phyloP scores from a whole-genome alignment of 2,113 vertebrate species.

The Laticauda colubrina region DNA sequence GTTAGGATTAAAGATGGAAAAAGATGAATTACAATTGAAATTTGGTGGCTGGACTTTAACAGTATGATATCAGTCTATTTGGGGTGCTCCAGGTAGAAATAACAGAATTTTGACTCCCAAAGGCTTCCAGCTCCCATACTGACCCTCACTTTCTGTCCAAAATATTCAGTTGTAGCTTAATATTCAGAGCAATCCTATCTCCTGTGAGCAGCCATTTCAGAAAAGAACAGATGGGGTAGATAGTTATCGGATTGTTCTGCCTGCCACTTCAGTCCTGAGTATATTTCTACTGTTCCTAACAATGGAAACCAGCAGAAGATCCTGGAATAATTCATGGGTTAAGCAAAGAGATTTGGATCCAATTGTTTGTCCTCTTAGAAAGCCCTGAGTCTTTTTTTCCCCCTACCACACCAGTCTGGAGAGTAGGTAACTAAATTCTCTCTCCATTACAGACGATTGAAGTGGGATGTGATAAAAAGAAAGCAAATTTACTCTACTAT shows the following conservation, averaged over 20 bases:
- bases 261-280: background rate
- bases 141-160: background rate
- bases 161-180: background rate
- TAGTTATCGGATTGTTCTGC: background rate
- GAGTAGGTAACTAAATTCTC: background rate
- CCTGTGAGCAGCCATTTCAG: background rate
- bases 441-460: background rate
- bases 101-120: background rate
- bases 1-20: background rate
- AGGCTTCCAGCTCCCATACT: background rate
- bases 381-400: background rate
- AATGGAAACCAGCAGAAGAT: background rate
- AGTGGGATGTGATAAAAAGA: background rate
- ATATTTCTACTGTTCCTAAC: background rate
- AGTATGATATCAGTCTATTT: background rate
- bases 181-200: background rate
- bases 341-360: background rate
- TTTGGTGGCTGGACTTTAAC: background rate
- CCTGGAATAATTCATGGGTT: background rate
- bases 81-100: background rate
- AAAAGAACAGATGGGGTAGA: background rate
- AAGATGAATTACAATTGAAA: background rate
- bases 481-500: background rate
- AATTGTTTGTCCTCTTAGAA: background rate
- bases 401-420: background rate